Evolutionary conservation across 1,140 invertebrate species (phyloP).

Genomic region (Caenorhabditis tropicalis): DNA sequence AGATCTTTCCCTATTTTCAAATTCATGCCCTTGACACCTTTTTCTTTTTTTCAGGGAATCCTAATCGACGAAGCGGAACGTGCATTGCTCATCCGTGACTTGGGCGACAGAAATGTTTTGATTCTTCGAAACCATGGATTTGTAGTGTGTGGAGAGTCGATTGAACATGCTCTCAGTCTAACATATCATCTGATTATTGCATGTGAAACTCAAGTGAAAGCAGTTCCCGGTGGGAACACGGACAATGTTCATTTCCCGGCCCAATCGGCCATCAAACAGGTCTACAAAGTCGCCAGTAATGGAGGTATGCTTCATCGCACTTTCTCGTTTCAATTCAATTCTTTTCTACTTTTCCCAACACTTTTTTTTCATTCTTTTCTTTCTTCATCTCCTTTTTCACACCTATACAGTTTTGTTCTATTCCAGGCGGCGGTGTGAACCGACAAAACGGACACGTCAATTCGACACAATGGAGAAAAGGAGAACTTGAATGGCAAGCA

Average conservation of each 20-base stretch:
- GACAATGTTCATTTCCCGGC: slow-evolving; percentile 62
- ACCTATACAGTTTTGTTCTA: slow-evolving; percentile 58
- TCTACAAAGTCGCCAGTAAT: slow-evolving; percentile 62
- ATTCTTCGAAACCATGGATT: slow-evolving; percentile 91
- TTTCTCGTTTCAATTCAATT: slow-evolving; percentile 46
- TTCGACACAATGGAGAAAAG: slow-evolving; percentile 84
- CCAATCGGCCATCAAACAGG: slow-evolving; percentile 59
- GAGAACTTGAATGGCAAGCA: slow-evolving; percentile 95
- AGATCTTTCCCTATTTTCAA: neutral
- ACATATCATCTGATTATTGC: slow-evolving; percentile 84
- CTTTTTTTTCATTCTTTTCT: neutral
- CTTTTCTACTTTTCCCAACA: neutral
- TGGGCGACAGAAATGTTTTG: slow-evolving; percentile 78
- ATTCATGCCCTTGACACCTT: slow-evolving; percentile 33
- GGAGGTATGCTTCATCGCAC: slow-evolving; percentile 55
- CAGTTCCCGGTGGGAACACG: slow-evolving; percentile 24
- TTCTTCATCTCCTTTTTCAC: slow-evolving; percentile 49
- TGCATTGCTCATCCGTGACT: slow-evolving; percentile 73
- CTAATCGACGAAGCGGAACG: slow-evolving; percentile 73
- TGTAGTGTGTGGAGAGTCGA: slow-evolving; percentile 90
- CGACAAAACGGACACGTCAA: slow-evolving; percentile 72
- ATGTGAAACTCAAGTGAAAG: slow-evolving; percentile 80
- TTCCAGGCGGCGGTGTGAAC: slow-evolving; percentile 74
- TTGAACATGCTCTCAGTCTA: slow-evolving; percentile 94
- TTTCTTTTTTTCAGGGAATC: slow-evolving; percentile 70